Conservation (phyloP, 2,113 vertebrate species). For the Hypocryptadius cinnamomeus region DNA sequence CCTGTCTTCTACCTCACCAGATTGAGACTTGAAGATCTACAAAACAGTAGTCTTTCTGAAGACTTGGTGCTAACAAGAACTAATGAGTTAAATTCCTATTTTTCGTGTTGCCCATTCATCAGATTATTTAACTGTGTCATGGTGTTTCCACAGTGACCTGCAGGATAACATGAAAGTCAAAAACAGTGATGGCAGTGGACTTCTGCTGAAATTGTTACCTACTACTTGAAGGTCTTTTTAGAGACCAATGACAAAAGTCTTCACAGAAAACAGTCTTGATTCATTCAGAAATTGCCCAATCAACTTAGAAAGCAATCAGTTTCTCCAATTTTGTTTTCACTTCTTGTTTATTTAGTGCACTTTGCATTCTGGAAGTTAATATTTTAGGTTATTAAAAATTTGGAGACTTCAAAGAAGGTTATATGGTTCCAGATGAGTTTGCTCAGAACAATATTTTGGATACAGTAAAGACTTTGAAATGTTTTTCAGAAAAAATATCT, state of each 20-base stretch:
- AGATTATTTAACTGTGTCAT: neutral
- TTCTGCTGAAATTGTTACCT: neutral
- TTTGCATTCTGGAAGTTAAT: neutral
- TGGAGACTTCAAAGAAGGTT: neutral
- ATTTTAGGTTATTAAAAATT: neutral
- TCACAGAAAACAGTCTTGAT: neutral
- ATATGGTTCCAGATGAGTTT: neutral
- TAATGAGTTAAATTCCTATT: constrained; percentile 3
- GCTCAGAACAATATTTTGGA: neutral
- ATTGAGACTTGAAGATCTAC: neutral
- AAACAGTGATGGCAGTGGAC: neutral
- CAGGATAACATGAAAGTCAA: neutral
- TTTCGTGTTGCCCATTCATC: neutral
- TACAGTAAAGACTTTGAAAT: neutral
- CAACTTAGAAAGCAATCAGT: neutral
- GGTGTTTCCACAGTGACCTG: neutral
- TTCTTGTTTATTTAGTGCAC: neutral
- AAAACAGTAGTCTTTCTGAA: neutral
- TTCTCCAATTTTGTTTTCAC: neutral
- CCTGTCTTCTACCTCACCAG: neutral
- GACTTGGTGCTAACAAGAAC: neutral
- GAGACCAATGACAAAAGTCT: neutral
- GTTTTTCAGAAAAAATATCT: neutral
- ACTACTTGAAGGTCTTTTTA: neutral
- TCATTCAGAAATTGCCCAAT: neutral